Conservation (phyloP, 1,140 invertebrate genomes). For the Plodia interpunctella region DNA sequence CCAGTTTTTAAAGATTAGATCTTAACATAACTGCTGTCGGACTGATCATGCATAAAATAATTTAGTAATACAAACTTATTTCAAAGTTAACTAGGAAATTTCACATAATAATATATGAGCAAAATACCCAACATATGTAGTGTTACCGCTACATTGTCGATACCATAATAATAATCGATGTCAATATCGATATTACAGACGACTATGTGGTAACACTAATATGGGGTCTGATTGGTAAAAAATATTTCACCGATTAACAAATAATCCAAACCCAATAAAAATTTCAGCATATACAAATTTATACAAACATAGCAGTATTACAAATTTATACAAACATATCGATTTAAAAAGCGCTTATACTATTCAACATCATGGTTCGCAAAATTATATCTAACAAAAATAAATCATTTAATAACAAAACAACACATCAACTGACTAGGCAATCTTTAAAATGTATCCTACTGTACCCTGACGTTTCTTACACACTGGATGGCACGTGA, state of each 20-base stretch:
- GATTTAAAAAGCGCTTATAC: background rate
- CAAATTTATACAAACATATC: too few relatives aligned
- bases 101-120: too few relatives aligned
- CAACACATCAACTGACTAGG: background rate
- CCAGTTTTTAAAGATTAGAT: background rate
- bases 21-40: background rate
- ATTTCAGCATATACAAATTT: too few relatives aligned
- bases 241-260: too few relatives aligned
- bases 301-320: too few relatives aligned
- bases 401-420: background rate
- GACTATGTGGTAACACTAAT: too few relatives aligned
- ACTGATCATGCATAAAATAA: background rate
- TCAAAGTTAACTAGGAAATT: background rate
- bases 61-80: background rate
- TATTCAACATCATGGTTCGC: background rate
- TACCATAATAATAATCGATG: too few relatives aligned
- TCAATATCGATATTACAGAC: too few relatives aligned
- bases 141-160: too few relatives aligned
- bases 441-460: background rate
- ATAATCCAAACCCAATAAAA: too few relatives aligned
- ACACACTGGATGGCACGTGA: background rate
- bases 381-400: background rate
- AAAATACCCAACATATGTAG: too few relatives aligned
- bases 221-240: too few relatives aligned
- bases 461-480: background rate